Evolutionary conservation across 2,113 vertebrate genomes (phyloP), one percentile per base, ranked within the genome.

Genomic region (Glaucidium brasilianum): DNA sequence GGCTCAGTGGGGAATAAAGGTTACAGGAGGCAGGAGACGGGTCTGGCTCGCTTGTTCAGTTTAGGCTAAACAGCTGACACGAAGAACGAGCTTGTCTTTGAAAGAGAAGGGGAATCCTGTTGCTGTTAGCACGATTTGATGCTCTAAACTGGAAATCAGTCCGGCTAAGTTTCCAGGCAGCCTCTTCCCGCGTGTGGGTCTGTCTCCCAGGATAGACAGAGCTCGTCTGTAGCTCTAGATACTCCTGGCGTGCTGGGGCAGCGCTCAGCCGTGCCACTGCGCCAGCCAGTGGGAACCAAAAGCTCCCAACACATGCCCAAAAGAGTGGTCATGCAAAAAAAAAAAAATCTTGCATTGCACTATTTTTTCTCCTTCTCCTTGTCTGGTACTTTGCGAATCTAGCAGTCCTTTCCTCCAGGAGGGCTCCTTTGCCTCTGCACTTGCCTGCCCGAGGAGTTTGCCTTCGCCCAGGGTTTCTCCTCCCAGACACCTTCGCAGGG

Each of bases 41-140:
- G 23, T 13, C 55, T 26, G 52, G 45, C 25, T 85, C 26, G 0
- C 45, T 50, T 3, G 11, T 35, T 30, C 1, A 34, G 16, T 45
- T 45, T n/a, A 6, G 25, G 53, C 11, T 27, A 4, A 50, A 6
- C 2, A 32, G 59, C 18, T 55, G 75, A 19, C 6, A 1, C 0
- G 15, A 29, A 26, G 75, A 7, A 29, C 19, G 56, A 45, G 55
- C 71, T 91, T 3, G 2, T n/a, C 41, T 49, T 30, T 12, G 53
- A 8, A 25, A 58, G 18, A 56, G 39, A 68, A 76, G 73, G 89
- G 74, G 32, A 47, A 58, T 26, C 59, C 83, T 43, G 49, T 21
- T 32, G 1, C 63, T 6, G 34, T 15, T 15, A 29, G 55, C 14
- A 4, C 0, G 5, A 22, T 39, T 16, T 8, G 64, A 35, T 15